Conservation (phyloP, 1,140 invertebrate species). For the Drosophila rufa region DNA sequence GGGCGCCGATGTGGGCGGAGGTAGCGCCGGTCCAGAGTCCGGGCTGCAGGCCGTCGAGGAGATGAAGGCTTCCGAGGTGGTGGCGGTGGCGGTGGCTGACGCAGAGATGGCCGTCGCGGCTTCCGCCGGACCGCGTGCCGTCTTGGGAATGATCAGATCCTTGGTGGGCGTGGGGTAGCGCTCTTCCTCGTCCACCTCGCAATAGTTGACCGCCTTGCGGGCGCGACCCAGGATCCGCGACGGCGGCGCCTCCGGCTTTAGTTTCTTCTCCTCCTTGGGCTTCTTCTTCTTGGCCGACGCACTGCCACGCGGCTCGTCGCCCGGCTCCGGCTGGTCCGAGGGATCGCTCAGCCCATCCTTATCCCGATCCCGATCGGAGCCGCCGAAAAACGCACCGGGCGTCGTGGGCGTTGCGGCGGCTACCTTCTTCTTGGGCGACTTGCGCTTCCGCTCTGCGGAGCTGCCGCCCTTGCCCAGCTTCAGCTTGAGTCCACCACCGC, state of each 20-base stretch:
- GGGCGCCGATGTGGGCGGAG: slow-evolving; percentile 62
- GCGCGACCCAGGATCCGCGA: slow-evolving; percentile 78
- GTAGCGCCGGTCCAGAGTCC: slow-evolving; percentile 44
- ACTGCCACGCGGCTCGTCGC: slow-evolving; percentile 50
- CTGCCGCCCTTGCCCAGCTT: slow-evolving; percentile 81
- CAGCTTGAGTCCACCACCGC: slow-evolving; percentile 64
- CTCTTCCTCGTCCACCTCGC: slow-evolving; percentile 81
- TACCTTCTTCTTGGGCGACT: slow-evolving; percentile 75
- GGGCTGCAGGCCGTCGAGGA: slow-evolving; percentile 27
- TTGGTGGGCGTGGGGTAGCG: slow-evolving; percentile 84
- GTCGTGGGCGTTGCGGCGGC: slow-evolving; percentile 37
- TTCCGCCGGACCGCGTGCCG: slow-evolving; percentile 26
- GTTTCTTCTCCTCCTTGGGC: slow-evolving; percentile 80
- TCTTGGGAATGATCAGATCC: slow-evolving; percentile 73
- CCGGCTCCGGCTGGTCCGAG: slow-evolving; percentile 43
- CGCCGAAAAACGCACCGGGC: slow-evolving; percentile 52
- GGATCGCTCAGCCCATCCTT: slow-evolving; percentile 25
- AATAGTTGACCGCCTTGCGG: slow-evolving; percentile 82
- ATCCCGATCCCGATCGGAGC: slow-evolving; percentile 46
- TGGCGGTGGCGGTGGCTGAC: slow-evolving; percentile 12
- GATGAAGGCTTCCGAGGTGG: slow-evolving; percentile 41
- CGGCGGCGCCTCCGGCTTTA: slow-evolving; percentile 84
- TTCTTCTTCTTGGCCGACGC: slow-evolving; percentile 54
- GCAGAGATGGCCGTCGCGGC: slow-evolving; percentile 4
- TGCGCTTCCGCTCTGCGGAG: slow-evolving; percentile 85